A percentile compares a stretch with the other conserved stretches of the same genome.
phyloP scores from a whole-genome alignment of 2,797 vertebrate genomes.

The Falco naumanni region DNA sequence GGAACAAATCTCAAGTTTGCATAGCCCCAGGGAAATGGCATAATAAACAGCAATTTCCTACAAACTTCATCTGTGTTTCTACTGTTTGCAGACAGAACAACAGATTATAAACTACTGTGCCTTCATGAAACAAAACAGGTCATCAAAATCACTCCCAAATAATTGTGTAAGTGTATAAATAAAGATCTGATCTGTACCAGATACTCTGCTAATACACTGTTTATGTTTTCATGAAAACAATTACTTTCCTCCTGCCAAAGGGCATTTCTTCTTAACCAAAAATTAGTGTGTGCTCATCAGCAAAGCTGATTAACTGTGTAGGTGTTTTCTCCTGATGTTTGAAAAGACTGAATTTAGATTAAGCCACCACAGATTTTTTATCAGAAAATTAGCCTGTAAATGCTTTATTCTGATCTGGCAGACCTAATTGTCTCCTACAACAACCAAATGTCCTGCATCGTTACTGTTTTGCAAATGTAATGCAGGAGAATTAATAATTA shows the following conservation, averaged over 20 bases:
- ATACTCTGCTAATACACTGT: neutral
- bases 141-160: neutral
- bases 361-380: neutral
- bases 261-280: neutral
- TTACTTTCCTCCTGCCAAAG: neutral
- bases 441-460: neutral
- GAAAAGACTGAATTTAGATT: neutral
- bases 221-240: slow-evolving; percentile 1
- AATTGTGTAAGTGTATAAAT: neutral
- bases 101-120: neutral
- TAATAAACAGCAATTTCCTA: neutral
- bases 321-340: neutral
- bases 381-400: neutral
- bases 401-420: neutral
- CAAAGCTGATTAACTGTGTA: neutral
- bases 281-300: neutral
- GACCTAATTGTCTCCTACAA: neutral
- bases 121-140: neutral
- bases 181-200: neutral
- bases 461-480: slow-evolving; percentile 7
- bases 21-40: neutral
- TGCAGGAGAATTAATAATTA: slow-evolving; percentile 24
- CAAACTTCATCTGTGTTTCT: neutral
- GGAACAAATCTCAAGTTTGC: neutral
- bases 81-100: neutral